phyloP scores from a whole-genome alignment of 2,888 invertebrate species.

The Machimus rusticus region DNA sequence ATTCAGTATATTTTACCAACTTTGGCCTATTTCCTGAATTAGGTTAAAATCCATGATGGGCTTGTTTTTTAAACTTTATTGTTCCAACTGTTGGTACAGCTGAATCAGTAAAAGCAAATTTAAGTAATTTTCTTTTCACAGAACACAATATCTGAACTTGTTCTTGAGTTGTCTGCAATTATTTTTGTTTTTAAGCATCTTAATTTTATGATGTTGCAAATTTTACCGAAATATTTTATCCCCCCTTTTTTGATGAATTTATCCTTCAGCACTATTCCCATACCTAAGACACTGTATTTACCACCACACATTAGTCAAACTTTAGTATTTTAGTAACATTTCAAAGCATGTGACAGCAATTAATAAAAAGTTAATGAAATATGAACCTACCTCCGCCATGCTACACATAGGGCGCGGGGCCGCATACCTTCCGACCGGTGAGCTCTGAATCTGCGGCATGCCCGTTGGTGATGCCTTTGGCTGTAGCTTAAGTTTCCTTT shows the following conservation, averaged over 20 bases:
- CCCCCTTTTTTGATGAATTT: background rate
- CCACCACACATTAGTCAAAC: background rate
- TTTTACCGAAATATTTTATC: background rate
- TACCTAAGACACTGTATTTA: background rate
- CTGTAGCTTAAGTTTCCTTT: slow-evolving; percentile 52
- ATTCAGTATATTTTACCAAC: background rate
- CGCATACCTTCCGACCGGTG: slow-evolving; percentile 69
- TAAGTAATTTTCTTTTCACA: background rate
- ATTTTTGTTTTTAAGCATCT: background rate
- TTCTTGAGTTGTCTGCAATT: background rate
- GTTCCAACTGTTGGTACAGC: background rate
- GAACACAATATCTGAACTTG: background rate
- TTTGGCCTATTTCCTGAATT: background rate
- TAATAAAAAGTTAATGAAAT: background rate
- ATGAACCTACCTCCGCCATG: slow-evolving; percentile 69
- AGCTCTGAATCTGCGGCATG: slow-evolving; percentile 59
- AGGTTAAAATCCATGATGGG: background rate
- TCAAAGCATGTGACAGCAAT: background rate
- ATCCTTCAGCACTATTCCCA: background rate
- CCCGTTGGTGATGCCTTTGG: slow-evolving; percentile 52
- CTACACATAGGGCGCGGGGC: slow-evolving; percentile 72
- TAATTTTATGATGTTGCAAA: background rate
- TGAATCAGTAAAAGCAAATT: background rate
- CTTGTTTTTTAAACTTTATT: background rate
- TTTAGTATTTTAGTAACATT: background rate